A percentile compares a stretch with the other conserved stretches of the same genome.
phyloP scores from a whole-genome alignment of 1,140 invertebrate genomes.

The Bombus vancouverensis region DNA sequence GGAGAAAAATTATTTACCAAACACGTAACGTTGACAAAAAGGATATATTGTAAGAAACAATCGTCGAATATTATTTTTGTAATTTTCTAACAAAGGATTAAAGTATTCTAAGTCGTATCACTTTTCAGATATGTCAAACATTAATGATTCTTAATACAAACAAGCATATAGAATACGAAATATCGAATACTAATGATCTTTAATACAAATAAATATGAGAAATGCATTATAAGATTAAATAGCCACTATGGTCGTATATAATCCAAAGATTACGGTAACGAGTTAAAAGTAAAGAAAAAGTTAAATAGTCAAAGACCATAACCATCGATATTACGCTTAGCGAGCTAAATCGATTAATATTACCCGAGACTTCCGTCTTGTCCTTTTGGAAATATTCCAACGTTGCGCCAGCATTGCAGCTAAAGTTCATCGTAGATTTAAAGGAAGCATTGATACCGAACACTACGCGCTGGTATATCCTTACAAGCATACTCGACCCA shows the following conservation, averaged over 20 bases:
- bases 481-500: not conserved
- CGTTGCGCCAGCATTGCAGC: slow-evolving; percentile 21
- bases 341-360: not conserved
- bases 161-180: no score
- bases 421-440: slow-evolving; percentile 20
- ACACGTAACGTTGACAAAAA: no score
- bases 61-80: no score
- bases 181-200: no score
- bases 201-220: no score
- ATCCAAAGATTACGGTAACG: rapidly evolving
- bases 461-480: not conserved
- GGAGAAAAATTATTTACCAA: no score
- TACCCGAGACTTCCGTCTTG: not conserved
- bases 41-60: no score
- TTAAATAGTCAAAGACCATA: not conserved
- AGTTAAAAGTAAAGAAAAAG: not conserved
- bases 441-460: not conserved
- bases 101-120: no score
- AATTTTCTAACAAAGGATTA: no score
- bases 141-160: no score
- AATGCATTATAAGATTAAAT: no score
- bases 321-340: not conserved
- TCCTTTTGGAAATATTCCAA: slow-evolving; percentile 30
- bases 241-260: not conserved
- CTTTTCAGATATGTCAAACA: no score